A percentile compares a stretch with the other conserved stretches of the same genome.
Conservation (phyloP, 2,888 invertebrate genomes). For the Zaprionus bogoriensis region DNA sequence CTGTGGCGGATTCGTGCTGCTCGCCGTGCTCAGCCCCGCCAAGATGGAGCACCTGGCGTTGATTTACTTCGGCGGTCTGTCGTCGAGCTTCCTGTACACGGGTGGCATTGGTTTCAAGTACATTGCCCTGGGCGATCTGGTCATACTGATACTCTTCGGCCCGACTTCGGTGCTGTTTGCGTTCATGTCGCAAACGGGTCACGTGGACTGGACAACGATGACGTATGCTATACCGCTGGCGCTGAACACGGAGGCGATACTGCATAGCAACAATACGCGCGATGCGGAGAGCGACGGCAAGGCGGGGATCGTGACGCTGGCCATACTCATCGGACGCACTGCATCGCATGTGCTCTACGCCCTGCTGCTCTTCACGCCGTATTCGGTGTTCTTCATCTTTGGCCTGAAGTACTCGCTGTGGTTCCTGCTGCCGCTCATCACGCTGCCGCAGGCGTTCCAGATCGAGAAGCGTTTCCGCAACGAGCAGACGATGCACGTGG, state of each 20-base stretch:
- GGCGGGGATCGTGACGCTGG: constrained; percentile 96
- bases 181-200: constrained; percentile 95
- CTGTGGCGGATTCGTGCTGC: constrained; percentile 90
- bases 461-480: constrained; percentile 94
- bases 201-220: constrained; percentile 94
- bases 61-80: constrained; percentile 97
- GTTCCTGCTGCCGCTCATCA: constrained; percentile 94
- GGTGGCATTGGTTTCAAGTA: constrained; percentile 98
- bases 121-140: constrained; percentile 95
- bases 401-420: constrained; percentile 92
- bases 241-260: constrained; percentile 96
- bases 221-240: constrained; percentile 97
- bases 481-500: constrained; percentile 89
- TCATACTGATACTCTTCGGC: constrained; percentile 96
- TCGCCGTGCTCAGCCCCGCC: constrained; percentile 92
- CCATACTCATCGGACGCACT: constrained; percentile 95
- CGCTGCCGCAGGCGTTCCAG: constrained; percentile 93
- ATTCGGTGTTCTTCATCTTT: constrained; percentile 93
- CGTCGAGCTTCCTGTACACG: constrained; percentile 97
- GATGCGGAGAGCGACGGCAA: constrained; percentile 94
- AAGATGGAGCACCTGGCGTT: constrained; percentile 97
- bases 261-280: constrained; percentile 97
- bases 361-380: constrained; percentile 94
- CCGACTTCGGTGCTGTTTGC: constrained; percentile 97
- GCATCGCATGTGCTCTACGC: constrained; percentile 96